A percentile compares a stretch with the other conserved stretches of the same genome.
These are phyloP conservation scores for Plotosus lineatus DNA, from an alignment of 2,113 vertebrate species.

Conservation along the genomic window DNA sequence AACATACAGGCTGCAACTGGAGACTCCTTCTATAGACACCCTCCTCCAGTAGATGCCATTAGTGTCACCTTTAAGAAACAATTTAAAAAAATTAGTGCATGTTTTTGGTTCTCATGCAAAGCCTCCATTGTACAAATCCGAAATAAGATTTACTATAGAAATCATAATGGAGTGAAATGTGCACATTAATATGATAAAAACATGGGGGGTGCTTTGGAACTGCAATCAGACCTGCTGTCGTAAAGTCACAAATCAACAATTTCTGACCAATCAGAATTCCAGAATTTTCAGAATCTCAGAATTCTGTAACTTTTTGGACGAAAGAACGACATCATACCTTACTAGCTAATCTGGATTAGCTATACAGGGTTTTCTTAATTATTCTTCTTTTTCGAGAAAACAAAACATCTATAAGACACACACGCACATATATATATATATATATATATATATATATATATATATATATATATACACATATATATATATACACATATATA, in stretches of 20 bases:
- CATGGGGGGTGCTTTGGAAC: neutral
- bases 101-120: neutral
- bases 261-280: neutral
- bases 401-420: neutral
- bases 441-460: too few species aligned
- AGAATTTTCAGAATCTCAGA: too few species aligned
- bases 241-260: neutral
- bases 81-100: neutral
- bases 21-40: neutral
- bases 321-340: neutral
- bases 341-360: neutral
- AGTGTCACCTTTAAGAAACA: neutral
- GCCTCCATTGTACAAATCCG: neutral
- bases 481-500: too few species aligned
- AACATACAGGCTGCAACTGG: neutral
- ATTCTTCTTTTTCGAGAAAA: too few species aligned
- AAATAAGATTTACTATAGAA: neutral
- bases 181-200: neutral
- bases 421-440: too few species aligned
- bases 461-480: too few species aligned
- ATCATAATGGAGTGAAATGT: neutral
- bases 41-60: neutral
- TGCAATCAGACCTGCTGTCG: neutral
- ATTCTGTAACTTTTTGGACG: neutral
- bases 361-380: neutral